Percentiles rank a stretch among this genome's conserved stretches.
phyloP scores from a whole-genome alignment of 2,113 vertebrate species.

The Calyptommatus sinebrachiatus region DNA sequence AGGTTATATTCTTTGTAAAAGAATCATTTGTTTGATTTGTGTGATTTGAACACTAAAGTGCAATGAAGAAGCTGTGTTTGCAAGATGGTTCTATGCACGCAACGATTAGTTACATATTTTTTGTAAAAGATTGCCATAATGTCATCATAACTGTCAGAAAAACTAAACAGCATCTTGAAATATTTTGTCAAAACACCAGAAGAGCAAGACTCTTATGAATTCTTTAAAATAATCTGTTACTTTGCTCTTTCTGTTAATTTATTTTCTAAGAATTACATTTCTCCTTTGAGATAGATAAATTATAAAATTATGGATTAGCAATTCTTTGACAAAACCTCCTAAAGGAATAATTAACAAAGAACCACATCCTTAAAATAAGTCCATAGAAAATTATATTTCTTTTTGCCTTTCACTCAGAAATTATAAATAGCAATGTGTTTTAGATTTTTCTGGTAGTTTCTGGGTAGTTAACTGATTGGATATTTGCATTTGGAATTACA shows the following conservation, averaged over 20 bases:
- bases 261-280: neutral
- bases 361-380: constrained; percentile 10
- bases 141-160: neutral
- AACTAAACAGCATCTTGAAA: neutral
- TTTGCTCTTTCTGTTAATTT: neutral
- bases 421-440: neutral
- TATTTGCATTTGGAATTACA: no score
- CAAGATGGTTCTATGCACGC: neutral
- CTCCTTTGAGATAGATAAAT: neutral
- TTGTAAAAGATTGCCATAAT: neutral
- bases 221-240: neutral
- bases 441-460: no score
- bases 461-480: no score
- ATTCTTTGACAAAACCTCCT: neutral
- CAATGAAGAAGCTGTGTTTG: neutral
- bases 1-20: neutral
- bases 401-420: neutral
- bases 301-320: neutral
- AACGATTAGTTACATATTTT: neutral
- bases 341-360: neutral
- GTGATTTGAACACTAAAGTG: neutral
- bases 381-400: neutral
- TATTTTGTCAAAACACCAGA: neutral
- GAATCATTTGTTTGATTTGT: neutral
- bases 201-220: neutral